These are phyloP conservation scores for Himalopsyche phryganea DNA, from an alignment of 1,140 invertebrate genomes.

Conservation along the genomic window DNA sequence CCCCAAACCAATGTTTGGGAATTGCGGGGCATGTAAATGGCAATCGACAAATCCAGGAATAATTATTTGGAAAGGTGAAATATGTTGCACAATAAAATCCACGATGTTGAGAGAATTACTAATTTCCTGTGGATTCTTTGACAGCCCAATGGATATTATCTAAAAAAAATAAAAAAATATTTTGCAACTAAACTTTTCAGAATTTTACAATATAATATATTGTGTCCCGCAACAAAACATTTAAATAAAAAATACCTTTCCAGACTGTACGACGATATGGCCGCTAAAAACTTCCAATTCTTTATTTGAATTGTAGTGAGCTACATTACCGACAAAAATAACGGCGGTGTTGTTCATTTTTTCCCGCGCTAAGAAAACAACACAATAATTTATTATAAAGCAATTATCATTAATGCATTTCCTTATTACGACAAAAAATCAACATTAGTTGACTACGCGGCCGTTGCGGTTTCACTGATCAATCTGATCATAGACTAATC, in stretches of 20 bases:
- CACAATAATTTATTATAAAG: too few relatives aligned
- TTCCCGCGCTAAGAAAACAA: too few relatives aligned
- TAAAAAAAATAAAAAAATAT: conserved; percentile 20
- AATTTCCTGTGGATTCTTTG: conserved; percentile 35
- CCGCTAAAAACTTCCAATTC: conserved; percentile 37
- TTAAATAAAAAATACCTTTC: conserved; percentile 36
- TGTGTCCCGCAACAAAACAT: background rate
- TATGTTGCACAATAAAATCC: conserved; percentile 36
- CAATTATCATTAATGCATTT: too few relatives aligned
- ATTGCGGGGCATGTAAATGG: conserved; percentile 87
- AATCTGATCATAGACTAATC: too few relatives aligned
- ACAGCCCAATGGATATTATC: conserved; percentile 40
- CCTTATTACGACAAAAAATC: too few relatives aligned
- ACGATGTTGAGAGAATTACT: conserved; percentile 30
- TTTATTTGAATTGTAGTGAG: conserved; percentile 36
- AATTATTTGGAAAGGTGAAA: conserved; percentile 65
- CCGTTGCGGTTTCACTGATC: too few relatives aligned
- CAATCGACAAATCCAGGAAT: conserved; percentile 87
- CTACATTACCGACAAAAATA: conserved; percentile 41
- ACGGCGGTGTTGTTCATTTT: background rate
- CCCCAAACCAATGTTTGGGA: conserved; percentile 77
- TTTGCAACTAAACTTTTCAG: background rate
- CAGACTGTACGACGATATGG: conserved; percentile 40
- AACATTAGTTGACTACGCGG: too few relatives aligned
- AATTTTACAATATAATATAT: background rate